A percentile compares a stretch with the other conserved stretches of the same genome.
Conservation (phyloP, 2,888 invertebrate genomes). For the Nineta flava region DNA sequence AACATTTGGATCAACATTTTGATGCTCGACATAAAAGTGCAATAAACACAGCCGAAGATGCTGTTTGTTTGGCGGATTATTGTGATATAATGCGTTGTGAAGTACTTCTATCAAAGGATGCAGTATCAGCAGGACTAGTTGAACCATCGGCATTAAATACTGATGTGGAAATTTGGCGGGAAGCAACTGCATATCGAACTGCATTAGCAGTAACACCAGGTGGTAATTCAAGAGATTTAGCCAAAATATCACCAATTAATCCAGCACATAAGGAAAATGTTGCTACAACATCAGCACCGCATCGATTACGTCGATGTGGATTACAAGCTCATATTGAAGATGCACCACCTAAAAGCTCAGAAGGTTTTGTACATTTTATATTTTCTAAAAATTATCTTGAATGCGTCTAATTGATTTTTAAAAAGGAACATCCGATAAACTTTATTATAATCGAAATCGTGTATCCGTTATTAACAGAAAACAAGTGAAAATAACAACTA, state of each 20-base stretch:
- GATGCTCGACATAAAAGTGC: constrained; percentile 70
- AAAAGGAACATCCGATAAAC: too few species aligned
- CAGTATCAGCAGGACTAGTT: constrained; percentile 46
- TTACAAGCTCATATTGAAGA: constrained; percentile 1
- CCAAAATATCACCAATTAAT: constrained; percentile 15
- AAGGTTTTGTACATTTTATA: neutral
- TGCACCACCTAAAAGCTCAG: neutral
- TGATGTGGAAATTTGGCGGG: constrained; percentile 73
- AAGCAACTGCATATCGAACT: constrained; percentile 50
- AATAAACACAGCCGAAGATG: constrained; percentile 61
- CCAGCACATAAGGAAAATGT: neutral
- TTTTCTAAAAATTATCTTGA: too few species aligned
- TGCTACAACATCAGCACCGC: neutral
- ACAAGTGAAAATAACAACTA: too few species aligned
- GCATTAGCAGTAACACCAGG: constrained; percentile 32
- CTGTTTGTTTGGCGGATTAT: constrained; percentile 84
- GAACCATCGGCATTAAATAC: constrained; percentile 51
- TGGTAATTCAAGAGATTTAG: constrained; percentile 23
- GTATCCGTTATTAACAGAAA: too few species aligned
- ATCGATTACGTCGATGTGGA: constrained; percentile 1
- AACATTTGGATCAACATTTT: constrained; percentile 74
- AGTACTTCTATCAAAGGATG: constrained; percentile 56
- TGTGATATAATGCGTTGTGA: constrained; percentile 95
- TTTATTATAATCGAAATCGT: too few species aligned
- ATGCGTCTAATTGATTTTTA: too few species aligned